Conservation (phyloP, 2,113 vertebrate species). For the Globicephala melas region DNA sequence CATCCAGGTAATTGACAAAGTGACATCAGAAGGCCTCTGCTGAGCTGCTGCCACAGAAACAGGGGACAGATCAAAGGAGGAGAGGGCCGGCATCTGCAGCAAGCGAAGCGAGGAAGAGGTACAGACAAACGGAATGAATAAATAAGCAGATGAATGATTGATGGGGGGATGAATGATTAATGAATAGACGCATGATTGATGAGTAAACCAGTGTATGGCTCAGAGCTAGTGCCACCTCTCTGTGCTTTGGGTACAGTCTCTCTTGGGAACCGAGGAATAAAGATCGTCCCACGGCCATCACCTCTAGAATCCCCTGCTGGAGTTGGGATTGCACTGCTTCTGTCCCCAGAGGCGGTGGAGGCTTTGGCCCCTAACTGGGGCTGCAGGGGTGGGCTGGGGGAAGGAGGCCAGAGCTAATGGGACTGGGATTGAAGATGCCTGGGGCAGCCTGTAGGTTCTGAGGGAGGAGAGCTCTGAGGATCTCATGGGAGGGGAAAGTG, state of each 20-base stretch:
- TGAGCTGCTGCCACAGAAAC: background rate
- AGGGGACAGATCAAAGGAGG: slow-evolving; percentile 58
- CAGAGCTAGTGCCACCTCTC: background rate
- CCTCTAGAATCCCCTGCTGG: background rate
- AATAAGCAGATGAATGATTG: slow-evolving; percentile 61
- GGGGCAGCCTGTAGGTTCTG: background rate
- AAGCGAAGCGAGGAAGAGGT: slow-evolving; percentile 30
- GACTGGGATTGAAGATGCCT: background rate
- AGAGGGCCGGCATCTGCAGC: slow-evolving; percentile 26
- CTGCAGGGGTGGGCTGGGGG: background rate
- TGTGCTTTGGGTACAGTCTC: background rate
- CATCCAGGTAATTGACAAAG: background rate
- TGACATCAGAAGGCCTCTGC: background rate
- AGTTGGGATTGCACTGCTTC: background rate
- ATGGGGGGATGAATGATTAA: slow-evolving; percentile 61
- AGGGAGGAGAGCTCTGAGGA: background rate
- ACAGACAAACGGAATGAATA: slow-evolving; percentile 48
- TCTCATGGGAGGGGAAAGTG: background rate
- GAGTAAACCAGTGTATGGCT: background rate
- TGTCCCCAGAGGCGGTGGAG: background rate
- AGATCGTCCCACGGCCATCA: background rate
- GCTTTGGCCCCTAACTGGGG: background rate
- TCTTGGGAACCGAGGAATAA: background rate
- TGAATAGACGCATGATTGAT: slow-evolving; percentile 65
- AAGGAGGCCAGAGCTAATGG: background rate